Base-by-base conservation (phyloP, 2,888 invertebrate species). In the Drosophila pseudotalamancana region DNA sequence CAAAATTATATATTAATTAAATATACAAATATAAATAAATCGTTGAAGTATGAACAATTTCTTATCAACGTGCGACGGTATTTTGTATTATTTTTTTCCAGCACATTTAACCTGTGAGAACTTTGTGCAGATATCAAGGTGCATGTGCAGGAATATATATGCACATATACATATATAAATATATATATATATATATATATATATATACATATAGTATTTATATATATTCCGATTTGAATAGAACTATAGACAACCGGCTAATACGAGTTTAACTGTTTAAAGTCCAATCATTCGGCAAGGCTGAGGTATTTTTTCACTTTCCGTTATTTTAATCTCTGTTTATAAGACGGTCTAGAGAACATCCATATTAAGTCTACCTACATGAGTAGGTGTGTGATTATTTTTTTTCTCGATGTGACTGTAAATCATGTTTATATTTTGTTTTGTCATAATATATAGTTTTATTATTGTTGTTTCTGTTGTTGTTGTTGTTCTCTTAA, bases 311-410 rank as follows among this genome's bases (percentile, higher is more conserved):
- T 68, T 50, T 77, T 80, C 82, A 81, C 74, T 81, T 77, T 87
- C 87, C 39, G 78, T 81, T 84, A 48, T 60, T 42, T 60, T 64
- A 23, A 34, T 50, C 29, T 45, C 1, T 34, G 9, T 32, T 45
- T 45, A 56, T 57, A 34, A 21, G 42, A 11, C 25, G 45, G 34
- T 18, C 43, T 31, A 34, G 37, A 32, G 42, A 34, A 31, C 23
- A 16, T 23, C 32, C 16, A 31, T 45, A 6, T 29, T 19, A 3
- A 32, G 12, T 31, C 18, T 42, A 56, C 61, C 72, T 56, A 34
- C 51, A 37, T 40, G 68, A 65, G 80, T 87, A 87, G 80, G 87
- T 84, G 87, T 87, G 85, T 77, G 82, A 79, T 82, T 82, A 75
- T 78, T 85, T 50, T 64, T 21, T 40, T 42, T 40, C 11, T 45